phyloP scores from a whole-genome alignment of 2,797 vertebrate genomes.

The Podarcis siculus region DNA sequence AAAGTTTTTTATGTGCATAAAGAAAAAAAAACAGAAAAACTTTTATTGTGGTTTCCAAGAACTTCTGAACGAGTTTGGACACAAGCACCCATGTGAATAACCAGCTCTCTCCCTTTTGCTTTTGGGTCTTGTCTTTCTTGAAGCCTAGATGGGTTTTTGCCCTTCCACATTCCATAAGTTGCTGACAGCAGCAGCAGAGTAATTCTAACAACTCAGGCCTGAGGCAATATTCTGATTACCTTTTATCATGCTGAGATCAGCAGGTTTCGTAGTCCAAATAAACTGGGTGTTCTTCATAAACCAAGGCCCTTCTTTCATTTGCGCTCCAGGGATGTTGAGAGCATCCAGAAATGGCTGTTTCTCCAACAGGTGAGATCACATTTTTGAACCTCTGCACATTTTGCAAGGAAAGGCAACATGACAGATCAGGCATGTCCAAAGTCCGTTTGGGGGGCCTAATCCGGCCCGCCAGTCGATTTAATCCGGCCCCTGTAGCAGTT shows the following conservation, averaged over 20 bases:
- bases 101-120: neutral
- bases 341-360: neutral
- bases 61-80: neutral
- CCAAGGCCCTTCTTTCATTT: neutral
- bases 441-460: too few relatives aligned
- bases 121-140: neutral
- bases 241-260: neutral
- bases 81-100: too few relatives aligned
- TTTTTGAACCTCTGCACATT: neutral
- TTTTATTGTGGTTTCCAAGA: too few relatives aligned
- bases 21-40: neutral
- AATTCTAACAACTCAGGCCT: neutral
- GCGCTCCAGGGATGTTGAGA: neutral
- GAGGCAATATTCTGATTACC: neutral
- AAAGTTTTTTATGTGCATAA: neutral
- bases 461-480: too few relatives aligned
- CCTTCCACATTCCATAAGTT: neutral
- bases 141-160: neutral
- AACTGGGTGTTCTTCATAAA: neutral
- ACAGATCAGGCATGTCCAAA: too few relatives aligned
- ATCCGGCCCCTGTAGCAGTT: too few relatives aligned
- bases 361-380: neutral
- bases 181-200: neutral
- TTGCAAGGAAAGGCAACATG: neutral
- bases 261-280: neutral